These are phyloP conservation scores for Stichopus chloronotus DNA, from an alignment of 35 echinoderm and acorn worm species.

Conservation along the genomic window DNA sequence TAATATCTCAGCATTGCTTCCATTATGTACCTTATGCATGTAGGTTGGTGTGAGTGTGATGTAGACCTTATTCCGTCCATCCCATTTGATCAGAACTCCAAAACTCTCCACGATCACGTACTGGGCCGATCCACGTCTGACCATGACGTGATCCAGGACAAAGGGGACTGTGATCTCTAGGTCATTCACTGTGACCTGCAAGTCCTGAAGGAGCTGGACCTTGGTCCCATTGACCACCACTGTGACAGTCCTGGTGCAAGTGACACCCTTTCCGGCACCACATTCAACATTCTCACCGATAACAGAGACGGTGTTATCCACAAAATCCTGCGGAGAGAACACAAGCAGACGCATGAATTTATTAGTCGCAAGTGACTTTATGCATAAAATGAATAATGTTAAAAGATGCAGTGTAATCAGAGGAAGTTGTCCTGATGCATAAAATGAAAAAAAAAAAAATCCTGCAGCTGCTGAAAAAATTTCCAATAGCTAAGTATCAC, in stretches of 20 bases:
- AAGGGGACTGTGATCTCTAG: slow-evolving; percentile 65
- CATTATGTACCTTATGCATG: slow-evolving; percentile 73
- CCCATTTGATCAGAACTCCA: slow-evolving; percentile 84
- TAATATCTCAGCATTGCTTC: neutral
- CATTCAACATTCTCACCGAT: slow-evolving; percentile 70
- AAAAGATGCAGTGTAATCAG: too few relatives aligned
- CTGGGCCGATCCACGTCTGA: slow-evolving; percentile 83
- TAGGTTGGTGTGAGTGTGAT: slow-evolving; percentile 74
- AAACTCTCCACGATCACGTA: slow-evolving; percentile 78
- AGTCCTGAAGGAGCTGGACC: slow-evolving; percentile 67
- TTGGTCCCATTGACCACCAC: slow-evolving; percentile 69
- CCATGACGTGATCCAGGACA: slow-evolving; percentile 63
- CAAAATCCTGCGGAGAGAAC: slow-evolving; percentile 66
- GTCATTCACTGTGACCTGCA: slow-evolving; percentile 70
- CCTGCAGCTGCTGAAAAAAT: too few relatives aligned
- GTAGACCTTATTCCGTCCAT: slow-evolving; percentile 78
- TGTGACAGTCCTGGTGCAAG: slow-evolving; percentile 71
- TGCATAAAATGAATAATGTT: neutral
- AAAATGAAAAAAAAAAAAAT: too few relatives aligned
- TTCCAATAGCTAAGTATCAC: too few relatives aligned
- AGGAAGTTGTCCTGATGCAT: too few relatives aligned
- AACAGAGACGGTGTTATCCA: slow-evolving; percentile 63
- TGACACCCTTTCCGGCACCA: slow-evolving; percentile 59
- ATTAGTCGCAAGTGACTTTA: neutral
- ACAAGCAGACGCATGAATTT: neutral